A percentile compares a stretch with the other conserved stretches of the same genome.
Conservation (phyloP, 2,888 invertebrate species). For the Melanchra persicariae region DNA sequence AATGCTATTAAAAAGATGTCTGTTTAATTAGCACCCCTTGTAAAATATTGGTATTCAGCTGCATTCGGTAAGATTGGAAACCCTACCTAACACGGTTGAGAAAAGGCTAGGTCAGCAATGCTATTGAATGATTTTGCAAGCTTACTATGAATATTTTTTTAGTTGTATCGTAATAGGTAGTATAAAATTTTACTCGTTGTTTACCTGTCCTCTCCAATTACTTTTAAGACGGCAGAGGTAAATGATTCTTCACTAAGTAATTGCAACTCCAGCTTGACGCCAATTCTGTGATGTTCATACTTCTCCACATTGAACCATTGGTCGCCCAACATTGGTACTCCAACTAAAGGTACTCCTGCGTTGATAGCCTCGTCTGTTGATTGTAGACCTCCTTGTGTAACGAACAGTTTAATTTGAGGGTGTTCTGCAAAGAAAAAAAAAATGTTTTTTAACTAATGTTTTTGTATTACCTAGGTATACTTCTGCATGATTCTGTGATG, state of each 20-base stretch:
- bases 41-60: neutral
- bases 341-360: conserved; percentile 82
- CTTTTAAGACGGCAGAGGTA: conserved; percentile 67
- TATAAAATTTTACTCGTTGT: neutral
- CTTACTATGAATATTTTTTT: neutral
- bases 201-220: conserved; percentile 73
- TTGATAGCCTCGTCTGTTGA: conserved; percentile 85
- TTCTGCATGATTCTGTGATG: too few relatives aligned
- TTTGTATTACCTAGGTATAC: neutral
- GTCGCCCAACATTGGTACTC: conserved; percentile 83
- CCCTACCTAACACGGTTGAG: neutral
- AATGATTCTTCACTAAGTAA: conserved; percentile 72
- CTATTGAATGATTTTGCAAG: neutral
- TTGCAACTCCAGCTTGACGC: conserved; percentile 68
- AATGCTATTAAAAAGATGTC: too few relatives aligned
- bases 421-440: conserved; percentile 10
- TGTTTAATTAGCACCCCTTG: too few relatives aligned
- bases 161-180: too few relatives aligned
- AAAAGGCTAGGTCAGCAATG: neutral
- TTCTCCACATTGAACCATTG: conserved; percentile 83
- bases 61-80: neutral
- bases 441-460: too few relatives aligned
- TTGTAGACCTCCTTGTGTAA: conserved; percentile 87
- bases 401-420: conserved; percentile 83
- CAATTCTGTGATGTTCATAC: conserved; percentile 73